Percentiles rank a stretch among this genome's conserved stretches.
Evolutionary conservation across 1,140 invertebrate genomes (phyloP).

Genomic region (Pogonus chalceus): DNA sequence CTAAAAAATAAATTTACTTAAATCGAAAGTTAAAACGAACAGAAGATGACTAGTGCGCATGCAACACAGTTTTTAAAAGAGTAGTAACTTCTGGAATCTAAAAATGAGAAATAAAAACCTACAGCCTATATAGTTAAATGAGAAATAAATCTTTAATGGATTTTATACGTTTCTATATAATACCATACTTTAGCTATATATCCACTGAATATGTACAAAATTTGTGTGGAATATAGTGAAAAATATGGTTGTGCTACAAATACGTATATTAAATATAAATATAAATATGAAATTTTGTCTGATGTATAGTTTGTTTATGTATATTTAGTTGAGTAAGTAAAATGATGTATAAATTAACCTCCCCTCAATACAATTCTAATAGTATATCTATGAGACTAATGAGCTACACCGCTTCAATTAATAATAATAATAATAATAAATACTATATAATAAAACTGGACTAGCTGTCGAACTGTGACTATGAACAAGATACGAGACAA

Average conservation of each 20-base stretch:
- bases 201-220: background rate
- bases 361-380: background rate
- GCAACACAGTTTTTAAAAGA: background rate
- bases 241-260: background rate
- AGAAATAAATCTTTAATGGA: background rate
- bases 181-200: background rate
- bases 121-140: background rate
- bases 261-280: background rate
- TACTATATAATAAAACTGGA: background rate
- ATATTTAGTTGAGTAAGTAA: background rate
- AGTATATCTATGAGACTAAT: conserved; percentile 5
- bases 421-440: background rate
- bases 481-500: conserved; percentile 7
- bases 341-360: background rate
- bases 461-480: conserved; percentile 6
- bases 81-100: background rate
- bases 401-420: conserved; percentile 3
- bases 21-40: no score
- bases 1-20: no score
- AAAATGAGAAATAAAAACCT: background rate
- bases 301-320: background rate
- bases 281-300: background rate
- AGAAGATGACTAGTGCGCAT: conserved; percentile 1
- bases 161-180: no score
- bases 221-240: background rate